Evolutionary conservation across 2,113 vertebrate genomes (phyloP), one percentile per base, ranked within the genome.

Genomic region (Boleophthalmus pectinirostris): DNA sequence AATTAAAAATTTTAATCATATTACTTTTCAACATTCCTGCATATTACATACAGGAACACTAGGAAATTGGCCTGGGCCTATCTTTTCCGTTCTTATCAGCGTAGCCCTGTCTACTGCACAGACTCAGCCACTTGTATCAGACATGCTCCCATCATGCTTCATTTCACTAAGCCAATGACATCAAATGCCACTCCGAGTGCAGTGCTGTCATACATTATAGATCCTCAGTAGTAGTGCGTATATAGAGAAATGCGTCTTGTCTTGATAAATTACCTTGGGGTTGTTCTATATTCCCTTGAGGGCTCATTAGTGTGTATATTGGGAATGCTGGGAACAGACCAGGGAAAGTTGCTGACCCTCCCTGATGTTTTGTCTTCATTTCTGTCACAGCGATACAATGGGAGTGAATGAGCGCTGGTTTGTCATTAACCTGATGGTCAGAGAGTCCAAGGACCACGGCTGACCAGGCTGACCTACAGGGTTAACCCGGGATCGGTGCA

Each of bases 221-320:
- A 82, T 86, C 72, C 63, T 67, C 66, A 53, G 47, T 70, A 71
- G 68, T 74, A 18, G 75, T 70, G 23, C 24, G 15, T 15, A 75
- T 81, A 68, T 79, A 78, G 69, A 64, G 71, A 84, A 87, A 87
- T 65, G 73, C 68, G 74, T 82, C 82, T 72, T 84, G 66, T 71
- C 70, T 79, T 73, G 81, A 82, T 81, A 71, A 90, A 89, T 87
- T 81, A 84, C 80, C 73, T 85, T 74, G 69, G 72, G 72, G 43
- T 56, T 71, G 57, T 9, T 14, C 6, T 25, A 5, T 69, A 73
- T 78, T 89, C 80, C 83, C 88, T 77, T 21, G 12, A 83, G 85
- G 83, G 75, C 77, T 88, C 85, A 88, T 91, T 90, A 91, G 87
- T 85, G 80, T 90, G 82, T 71, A 29, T 90, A 83, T 85, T 81